phyloP scores from a whole-genome alignment of 2,888 invertebrate species.

The Caenorhabditis angaria region DNA sequence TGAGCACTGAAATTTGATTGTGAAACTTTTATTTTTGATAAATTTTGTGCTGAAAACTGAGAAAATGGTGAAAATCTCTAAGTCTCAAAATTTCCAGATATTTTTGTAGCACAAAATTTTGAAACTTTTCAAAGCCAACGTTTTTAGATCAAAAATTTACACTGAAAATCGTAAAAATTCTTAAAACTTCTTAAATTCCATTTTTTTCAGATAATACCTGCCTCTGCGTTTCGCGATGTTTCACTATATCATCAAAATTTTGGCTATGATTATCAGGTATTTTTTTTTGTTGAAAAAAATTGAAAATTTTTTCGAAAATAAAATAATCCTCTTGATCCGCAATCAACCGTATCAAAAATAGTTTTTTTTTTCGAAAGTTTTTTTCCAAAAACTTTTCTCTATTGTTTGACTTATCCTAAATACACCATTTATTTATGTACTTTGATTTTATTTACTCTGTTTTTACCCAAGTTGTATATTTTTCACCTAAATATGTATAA shows the following conservation, averaged over 20 bases:
- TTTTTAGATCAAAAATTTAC: background rate
- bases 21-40: too few species aligned
- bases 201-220: conserved; percentile 41
- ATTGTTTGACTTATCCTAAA: too few species aligned
- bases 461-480: too few species aligned
- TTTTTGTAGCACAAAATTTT: too few species aligned
- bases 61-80: too few species aligned
- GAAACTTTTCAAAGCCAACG: background rate
- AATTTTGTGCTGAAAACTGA: too few species aligned
- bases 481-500: too few species aligned
- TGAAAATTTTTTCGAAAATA: background rate
- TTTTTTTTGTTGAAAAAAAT: background rate
- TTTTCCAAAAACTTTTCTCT: background rate
- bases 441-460: too few species aligned
- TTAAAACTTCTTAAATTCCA: background rate
- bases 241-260: conserved; percentile 37
- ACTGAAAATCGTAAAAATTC: background rate
- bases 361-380: background rate
- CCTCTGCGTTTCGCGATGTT: conserved; percentile 47
- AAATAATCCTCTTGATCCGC: conserved; percentile 1
- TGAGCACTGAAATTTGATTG: too few species aligned
- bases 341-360: background rate
- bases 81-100: too few species aligned
- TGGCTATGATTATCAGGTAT: conserved; percentile 31
- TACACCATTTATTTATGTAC: too few species aligned